Conservation (phyloP, 2,888 invertebrate species). For the Ichneumoninae sp. region DNA sequence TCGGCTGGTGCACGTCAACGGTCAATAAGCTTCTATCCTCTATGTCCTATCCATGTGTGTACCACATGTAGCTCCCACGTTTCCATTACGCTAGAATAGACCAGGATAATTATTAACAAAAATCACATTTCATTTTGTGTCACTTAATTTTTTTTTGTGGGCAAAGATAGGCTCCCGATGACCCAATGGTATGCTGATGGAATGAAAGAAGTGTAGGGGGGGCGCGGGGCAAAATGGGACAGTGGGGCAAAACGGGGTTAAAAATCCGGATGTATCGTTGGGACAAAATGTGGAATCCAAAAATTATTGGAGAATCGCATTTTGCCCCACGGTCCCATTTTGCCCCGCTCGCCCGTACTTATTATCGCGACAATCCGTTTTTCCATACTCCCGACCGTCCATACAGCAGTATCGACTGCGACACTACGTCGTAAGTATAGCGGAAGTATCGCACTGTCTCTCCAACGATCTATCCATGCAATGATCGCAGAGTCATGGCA, state of each 20-base stretch:
- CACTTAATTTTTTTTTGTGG: background rate
- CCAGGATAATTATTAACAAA: background rate
- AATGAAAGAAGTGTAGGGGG: background rate
- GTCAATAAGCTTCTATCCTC: slow-evolving; percentile 77
- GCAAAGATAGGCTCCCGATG: background rate
- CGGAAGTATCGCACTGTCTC: background rate
- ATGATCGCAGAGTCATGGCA: background rate
- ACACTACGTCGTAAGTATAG: background rate
- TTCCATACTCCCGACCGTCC: background rate
- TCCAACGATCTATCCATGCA: background rate
- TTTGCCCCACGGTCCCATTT: too few relatives aligned
- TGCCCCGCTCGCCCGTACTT: background rate
- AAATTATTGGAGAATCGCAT: too few relatives aligned
- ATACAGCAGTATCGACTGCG: slow-evolving; percentile 1
- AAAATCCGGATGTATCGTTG: too few relatives aligned
- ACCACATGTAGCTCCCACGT: slow-evolving; percentile 45
- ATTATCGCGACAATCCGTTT: background rate
- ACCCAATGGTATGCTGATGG: background rate
- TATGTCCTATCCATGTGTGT: slow-evolving; percentile 63
- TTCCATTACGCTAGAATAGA: slow-evolving; percentile 33
- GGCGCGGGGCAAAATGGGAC: too few relatives aligned
- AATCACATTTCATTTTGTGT: background rate
- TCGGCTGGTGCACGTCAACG: slow-evolving; percentile 75
- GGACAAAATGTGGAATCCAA: too few relatives aligned
- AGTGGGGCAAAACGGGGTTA: too few relatives aligned